A percentile compares a stretch with the other conserved stretches of the same genome.
phyloP scores from a whole-genome alignment of 2,888 invertebrate genomes.

The Diarsia dahlii region DNA sequence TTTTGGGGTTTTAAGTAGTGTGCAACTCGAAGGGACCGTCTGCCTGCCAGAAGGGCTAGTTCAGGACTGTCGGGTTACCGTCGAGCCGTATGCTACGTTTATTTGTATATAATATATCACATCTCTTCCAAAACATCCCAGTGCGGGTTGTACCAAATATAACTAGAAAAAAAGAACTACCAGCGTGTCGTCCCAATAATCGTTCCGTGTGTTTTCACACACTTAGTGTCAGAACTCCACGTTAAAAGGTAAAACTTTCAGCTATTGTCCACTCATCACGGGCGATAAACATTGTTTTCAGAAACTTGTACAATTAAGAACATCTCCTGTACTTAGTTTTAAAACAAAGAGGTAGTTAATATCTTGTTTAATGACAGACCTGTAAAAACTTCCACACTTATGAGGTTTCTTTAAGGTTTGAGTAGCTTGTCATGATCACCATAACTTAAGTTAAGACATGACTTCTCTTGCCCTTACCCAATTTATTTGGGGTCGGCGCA shows the following conservation, averaged over 20 bases:
- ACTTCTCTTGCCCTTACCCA: no score
- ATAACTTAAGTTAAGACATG: not conserved
- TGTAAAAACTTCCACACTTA: slow-evolving; percentile 12
- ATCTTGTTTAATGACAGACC: slow-evolving; percentile 31
- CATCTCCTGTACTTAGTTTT: slow-evolving; percentile 43
- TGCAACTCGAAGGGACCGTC: no score
- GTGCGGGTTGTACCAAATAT: not conserved
- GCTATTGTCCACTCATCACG: slow-evolving; percentile 37
- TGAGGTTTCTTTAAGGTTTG: not conserved
- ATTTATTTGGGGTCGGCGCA: no score
- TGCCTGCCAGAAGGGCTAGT: no score
- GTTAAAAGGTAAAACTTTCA: slow-evolving; percentile 49
- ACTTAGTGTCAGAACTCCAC: slow-evolving; percentile 40
- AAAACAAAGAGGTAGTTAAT: slow-evolving; percentile 42
- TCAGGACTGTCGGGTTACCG: no score
- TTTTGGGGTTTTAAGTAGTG: no score
- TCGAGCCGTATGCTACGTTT: no score
- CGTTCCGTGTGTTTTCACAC: slow-evolving; percentile 34
- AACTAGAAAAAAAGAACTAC: not conserved
- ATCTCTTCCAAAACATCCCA: not conserved
- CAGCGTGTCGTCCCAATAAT: not conserved
- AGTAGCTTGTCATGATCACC: not conserved
- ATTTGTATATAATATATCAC: no score
- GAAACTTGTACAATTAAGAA: slow-evolving; percentile 43
- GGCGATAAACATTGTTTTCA: slow-evolving; percentile 42